Percentiles rank a stretch among this genome's conserved stretches.
Evolutionary conservation across 2,888 invertebrate genomes (phyloP).

Genomic region (Dione juno): DNA sequence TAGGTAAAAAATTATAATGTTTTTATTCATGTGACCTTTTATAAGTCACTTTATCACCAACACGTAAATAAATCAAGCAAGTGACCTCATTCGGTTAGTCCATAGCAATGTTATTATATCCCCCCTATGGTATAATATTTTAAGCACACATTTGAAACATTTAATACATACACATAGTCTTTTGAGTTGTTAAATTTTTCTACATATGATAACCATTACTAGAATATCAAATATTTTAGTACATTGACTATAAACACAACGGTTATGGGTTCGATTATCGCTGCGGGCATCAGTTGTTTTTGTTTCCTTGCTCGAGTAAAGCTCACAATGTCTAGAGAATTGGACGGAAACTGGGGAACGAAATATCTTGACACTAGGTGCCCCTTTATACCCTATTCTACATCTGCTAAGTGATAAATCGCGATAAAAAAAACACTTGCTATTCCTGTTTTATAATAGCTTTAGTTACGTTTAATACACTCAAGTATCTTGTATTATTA

Average conservation of each 20-base stretch:
- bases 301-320: too few species aligned
- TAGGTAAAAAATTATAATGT: not conserved
- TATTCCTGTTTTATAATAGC: not conserved
- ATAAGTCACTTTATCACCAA: conserved; percentile 14
- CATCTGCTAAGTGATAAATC: too few species aligned
- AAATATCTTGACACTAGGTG: not conserved
- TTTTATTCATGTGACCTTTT: conserved; percentile 20
- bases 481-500: not conserved
- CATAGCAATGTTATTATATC: conserved; percentile 9
- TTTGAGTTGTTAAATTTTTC: not conserved
- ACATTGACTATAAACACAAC: too few species aligned
- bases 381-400: not conserved
- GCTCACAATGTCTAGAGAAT: not conserved
- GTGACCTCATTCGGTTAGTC: conserved; percentile 35
- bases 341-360: not conserved
- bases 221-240: too few species aligned
- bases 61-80: conserved; percentile 31
- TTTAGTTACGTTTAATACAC: not conserved
- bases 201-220: too few species aligned
- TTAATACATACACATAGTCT: too few species aligned
- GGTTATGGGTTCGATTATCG: too few species aligned
- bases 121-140: not conserved
- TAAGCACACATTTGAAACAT: not conserved
- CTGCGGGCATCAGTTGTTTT: too few species aligned
- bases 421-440: not conserved